Base-by-base conservation (phyloP, 2,888 invertebrate species). In the Meiosimyza decipiens region DNA sequence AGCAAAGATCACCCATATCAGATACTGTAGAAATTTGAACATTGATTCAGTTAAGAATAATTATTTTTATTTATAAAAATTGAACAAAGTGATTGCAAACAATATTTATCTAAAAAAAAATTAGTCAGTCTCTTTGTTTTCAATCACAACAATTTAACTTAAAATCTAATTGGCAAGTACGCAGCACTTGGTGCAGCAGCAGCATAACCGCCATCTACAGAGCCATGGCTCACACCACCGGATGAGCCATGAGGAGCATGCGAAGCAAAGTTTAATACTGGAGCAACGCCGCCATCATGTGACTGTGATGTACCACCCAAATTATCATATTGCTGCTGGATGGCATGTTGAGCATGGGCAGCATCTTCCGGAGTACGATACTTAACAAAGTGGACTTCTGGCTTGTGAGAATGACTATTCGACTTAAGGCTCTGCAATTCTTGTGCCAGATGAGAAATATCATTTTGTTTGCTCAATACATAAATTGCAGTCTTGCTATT, bases 381-480 rank as follows among this genome's bases (percentile, higher is more conserved):
- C 76, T 84, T 84, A 73, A 84, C 80, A 71, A 84, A 84, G 77
- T 81, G 82, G 11, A 84, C 83, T 76, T 84, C 83, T 72, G 84
- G 84, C 77, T 83, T 82, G 77, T 78, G 79, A 9, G 63, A 65
- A 75, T 74, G 77, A 72, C 63, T 75, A 76, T 79, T 78, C 74
- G 75, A 73, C 68, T 79, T 78, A 68, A 80, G 66, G 63, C 77
- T 55, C 54, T 81, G 80, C 67, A 82, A 69, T 62, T 79, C 78
- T 71, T 68, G 77, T 71, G 81, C 79, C 71, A 82, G 68, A 73
- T 79, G 78, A 11, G 78, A 74, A 6, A 79, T 76, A 47, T 83
- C 82, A 7, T 81, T 76, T 75, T 84, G 83, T 73, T 84, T 84
- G 74, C 79, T 80, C 33, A 85, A 78, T 7, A 85, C 83, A 76